Evolutionary conservation across 2,797 vertebrate species (phyloP), one percentile per base, ranked within the genome.

Genomic region (Chiloscyllium punctatum): DNA sequence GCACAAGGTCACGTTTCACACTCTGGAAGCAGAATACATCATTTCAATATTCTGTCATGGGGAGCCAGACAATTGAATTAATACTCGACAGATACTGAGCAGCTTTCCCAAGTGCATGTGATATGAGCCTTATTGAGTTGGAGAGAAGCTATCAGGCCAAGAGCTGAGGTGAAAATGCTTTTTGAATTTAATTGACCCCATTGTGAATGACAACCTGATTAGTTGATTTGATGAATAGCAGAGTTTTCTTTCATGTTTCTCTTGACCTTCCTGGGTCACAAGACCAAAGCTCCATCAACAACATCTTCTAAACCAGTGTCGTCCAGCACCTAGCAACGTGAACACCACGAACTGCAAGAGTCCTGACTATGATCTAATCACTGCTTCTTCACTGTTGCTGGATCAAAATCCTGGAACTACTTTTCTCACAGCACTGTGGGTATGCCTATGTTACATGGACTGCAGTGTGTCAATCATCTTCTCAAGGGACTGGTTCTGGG

Each of bases 1-100:
- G 98, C 96, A 99, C 98, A 96, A 99, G 97, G 97, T 99, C 99
- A 96, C 99, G 97, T 97, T 99, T 99, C 95, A 99, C 98, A 0
- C 97, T 97, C 99, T 99, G 97, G 11, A 97, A 97, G 66, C 96
- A 96, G 96, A 86, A 95, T 30, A 33, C 8, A 9, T 72, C 42
- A 51, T 9, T 42, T 72, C 48, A 72, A 30, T 16, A 51, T 23
- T 68, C 1, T 33, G 7, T 91, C 27, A n/a, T 18, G 16, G n/a
- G n/a, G 18, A 96, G 8, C 95, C 0, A 71, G 42, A 96, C 72
- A 96, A 53, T 37, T 42, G 95, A 74, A 82, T 13, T 77, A 71
- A 95, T 87, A 25, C 51, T 95, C 94, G 30, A 27, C 86, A 25
- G 21, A 18, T 27, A 66, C 25, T 27, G 33, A n/a, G 33, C 42